phyloP scores from a whole-genome alignment of 2,113 vertebrate genomes.

The Bubo bubo region DNA sequence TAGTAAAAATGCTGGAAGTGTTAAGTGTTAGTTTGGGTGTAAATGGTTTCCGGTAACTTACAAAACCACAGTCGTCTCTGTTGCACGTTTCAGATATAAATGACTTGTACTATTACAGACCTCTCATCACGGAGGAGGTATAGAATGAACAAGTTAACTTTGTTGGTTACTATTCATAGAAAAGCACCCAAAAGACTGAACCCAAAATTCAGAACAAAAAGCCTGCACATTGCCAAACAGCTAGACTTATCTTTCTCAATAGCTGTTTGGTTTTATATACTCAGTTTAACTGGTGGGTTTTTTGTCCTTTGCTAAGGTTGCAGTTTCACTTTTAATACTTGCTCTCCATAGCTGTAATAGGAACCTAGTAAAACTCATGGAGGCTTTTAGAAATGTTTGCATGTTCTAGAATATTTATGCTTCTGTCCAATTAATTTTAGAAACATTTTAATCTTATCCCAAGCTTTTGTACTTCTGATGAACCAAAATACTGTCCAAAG shows the following conservation, averaged over 20 bases:
- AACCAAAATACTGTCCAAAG: not conserved
- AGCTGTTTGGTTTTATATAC: not conserved
- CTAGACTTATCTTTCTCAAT: not conserved
- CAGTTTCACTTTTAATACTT: not conserved
- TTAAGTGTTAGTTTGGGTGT: not conserved
- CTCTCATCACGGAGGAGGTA: not conserved
- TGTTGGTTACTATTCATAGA: not conserved
- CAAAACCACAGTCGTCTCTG: accelerated
- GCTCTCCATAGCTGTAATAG: not conserved
- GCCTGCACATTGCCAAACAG: not conserved
- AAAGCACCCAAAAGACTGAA: not conserved
- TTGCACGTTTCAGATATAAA: not conserved
- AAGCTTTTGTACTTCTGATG: not conserved
- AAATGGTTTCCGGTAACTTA: not conserved
- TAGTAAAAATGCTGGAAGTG: not conserved
- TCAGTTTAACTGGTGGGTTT: not conserved
- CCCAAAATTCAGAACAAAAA: not conserved
- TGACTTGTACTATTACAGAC: not conserved
- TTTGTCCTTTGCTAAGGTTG: not conserved
- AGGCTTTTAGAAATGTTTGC: not conserved
- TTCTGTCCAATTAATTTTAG: not conserved
- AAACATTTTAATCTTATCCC: not conserved
- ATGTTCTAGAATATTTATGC: not conserved
- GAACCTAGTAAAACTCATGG: not conserved
- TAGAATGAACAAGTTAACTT: not conserved